Evolutionary conservation across 2,797 vertebrate species (phyloP).

Genomic region (Mareca penelope): DNA sequence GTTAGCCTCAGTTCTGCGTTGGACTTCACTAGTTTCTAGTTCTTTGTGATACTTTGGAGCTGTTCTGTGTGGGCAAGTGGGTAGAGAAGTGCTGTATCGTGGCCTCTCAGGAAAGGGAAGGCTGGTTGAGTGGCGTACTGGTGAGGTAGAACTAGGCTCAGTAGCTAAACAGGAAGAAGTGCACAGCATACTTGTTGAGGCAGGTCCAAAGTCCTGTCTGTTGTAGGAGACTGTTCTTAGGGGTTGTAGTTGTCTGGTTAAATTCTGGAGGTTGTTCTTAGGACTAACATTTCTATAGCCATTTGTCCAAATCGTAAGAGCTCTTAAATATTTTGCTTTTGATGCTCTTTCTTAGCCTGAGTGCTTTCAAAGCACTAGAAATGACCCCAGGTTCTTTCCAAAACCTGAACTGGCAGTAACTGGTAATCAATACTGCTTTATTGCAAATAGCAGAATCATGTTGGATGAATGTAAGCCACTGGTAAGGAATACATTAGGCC

Average conservation of each 20-base stretch:
- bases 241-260: neutral
- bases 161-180: conserved; percentile 18
- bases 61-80: neutral
- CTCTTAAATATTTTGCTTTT: neutral
- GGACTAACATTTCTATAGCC: neutral
- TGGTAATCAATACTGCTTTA: neutral
- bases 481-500: neutral
- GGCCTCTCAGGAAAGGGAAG: neutral
- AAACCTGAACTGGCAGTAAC: neutral
- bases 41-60: neutral
- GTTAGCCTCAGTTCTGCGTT: neutral
- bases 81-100: neutral
- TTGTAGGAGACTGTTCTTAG: neutral
- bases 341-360: neutral
- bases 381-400: neutral
- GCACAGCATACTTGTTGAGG: neutral
- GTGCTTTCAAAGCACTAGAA: neutral
- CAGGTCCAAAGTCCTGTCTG: conserved; percentile 35
- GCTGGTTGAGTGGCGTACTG: neutral
- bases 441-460: neutral
- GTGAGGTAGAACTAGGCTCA: neutral
- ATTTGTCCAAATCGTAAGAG: neutral
- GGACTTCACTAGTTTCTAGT: neutral
- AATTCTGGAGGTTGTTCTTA: neutral
- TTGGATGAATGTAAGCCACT: neutral